Conservation (phyloP, 1,140 invertebrate genomes). For the Gonatopus flavifemur region DNA sequence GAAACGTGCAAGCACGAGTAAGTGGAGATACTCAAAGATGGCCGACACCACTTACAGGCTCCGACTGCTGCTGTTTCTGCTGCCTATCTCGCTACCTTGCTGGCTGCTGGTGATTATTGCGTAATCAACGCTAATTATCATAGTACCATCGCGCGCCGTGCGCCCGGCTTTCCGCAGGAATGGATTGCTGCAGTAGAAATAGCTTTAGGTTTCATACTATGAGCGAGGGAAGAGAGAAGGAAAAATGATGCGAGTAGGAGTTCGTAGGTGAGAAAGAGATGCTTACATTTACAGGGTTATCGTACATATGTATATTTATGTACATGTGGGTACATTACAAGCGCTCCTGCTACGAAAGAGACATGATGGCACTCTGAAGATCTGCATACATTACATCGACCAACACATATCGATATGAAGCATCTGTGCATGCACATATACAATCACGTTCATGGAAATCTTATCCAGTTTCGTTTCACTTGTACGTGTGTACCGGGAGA, state of each 20-base stretch:
- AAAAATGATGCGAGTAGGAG: not conserved
- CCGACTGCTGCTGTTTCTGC: no score
- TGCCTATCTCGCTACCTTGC: no score
- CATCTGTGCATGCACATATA: constrained; percentile 15
- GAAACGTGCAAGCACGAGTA: no score
- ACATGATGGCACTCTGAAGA: constrained; percentile 50
- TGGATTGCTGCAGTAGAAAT: constrained; percentile 10
- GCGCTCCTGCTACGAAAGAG: constrained; percentile 42
- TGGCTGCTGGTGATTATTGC: constrained; percentile 32
- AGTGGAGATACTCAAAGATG: no score
- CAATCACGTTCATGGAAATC: no score
- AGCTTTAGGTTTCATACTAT: not conserved
- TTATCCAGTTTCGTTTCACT: no score
- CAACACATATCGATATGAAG: no score
- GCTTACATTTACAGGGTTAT: constrained; percentile 4
- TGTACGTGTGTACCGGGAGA: not conserved
- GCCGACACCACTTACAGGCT: no score
- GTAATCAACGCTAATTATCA: constrained; percentile 43
- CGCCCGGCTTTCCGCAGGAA: constrained; percentile 33
- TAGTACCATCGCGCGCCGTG: constrained; percentile 15
- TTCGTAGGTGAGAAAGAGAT: not conserved
- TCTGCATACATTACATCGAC: constrained; percentile 56
- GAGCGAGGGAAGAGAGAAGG: not conserved
- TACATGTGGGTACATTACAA: no score
- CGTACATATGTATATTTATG: constrained; percentile 16